A percentile compares a stretch with the other conserved stretches of the same genome.
phyloP scores from a whole-genome alignment of 2,888 invertebrate genomes.

The Drepana falcataria region DNA sequence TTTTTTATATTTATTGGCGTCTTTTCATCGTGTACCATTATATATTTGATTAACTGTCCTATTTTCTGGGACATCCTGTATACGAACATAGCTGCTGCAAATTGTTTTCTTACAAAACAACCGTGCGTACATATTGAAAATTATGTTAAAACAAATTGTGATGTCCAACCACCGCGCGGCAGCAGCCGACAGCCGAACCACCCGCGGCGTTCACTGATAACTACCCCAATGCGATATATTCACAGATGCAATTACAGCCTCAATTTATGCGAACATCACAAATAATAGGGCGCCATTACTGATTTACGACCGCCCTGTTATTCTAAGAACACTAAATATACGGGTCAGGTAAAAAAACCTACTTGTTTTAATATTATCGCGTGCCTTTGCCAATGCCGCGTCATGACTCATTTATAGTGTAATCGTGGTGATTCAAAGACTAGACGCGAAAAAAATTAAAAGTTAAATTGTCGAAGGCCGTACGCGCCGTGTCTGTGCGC shows the following conservation, averaged over 20 bases:
- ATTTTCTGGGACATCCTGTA: too few species aligned
- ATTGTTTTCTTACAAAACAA: too few species aligned
- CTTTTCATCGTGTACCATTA: too few species aligned
- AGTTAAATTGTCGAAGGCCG: conserved; percentile 69
- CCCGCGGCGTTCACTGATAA: conserved; percentile 46
- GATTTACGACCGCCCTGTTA: conserved; percentile 61
- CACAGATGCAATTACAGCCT: conserved; percentile 42
- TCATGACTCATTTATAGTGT: conserved; percentile 58
- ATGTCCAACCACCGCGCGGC: conserved; percentile 20
- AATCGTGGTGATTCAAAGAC: conserved; percentile 64
- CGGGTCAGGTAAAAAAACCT: conserved; percentile 53
- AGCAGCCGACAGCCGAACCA: conserved; percentile 29
- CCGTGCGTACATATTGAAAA: neutral
- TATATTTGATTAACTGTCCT: too few species aligned
- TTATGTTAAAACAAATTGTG: conserved; percentile 13
- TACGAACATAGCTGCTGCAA: too few species aligned
- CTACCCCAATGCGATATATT: conserved; percentile 14
- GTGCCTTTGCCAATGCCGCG: conserved; percentile 37
- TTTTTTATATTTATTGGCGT: too few species aligned
- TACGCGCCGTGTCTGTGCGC: conserved; percentile 51
- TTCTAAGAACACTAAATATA: conserved; percentile 57
- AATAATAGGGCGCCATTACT: conserved; percentile 74
- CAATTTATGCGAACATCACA: conserved; percentile 60
- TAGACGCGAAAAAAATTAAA: conserved; percentile 74
- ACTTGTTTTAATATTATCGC: conserved; percentile 53